Base-by-base conservation (phyloP, 2,113 vertebrate species). In the Corapipo altera region DNA sequence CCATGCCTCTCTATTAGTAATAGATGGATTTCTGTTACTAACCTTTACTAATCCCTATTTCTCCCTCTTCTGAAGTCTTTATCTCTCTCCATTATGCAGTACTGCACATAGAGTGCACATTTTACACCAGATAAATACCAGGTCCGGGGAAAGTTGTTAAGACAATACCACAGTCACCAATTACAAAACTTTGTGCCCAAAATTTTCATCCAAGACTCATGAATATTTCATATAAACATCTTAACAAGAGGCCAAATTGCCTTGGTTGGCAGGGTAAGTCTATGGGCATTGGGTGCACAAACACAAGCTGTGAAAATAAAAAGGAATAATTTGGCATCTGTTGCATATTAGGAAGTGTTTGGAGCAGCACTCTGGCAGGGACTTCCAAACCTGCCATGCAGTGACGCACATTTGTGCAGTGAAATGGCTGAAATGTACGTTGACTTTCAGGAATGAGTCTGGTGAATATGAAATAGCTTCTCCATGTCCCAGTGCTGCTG, bases 271-370 rank as follows among this genome's bases (percentile, higher is more conserved):
- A 95, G 54, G 54, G 81, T 74, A 95, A 30, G 74, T 71, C 83
- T 75, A 71, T 30, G 91, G 95, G 95, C 92, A 89, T 1, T 75
- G 93, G 85, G 58, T 93, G 72, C 88, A 94, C 64, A 95, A 96
- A 95, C 89, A 95, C 95, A 97, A 95, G 90, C 95, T 96, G 95
- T 86, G 91, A 90, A 96, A 97, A 96, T 93, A 95, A 96, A 88
- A 95, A 95, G 93, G 62, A 93, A 84, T 89, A 83, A 96, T 95
- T 94, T 93, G 94, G 96, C 93, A 88, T 92, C 88, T 93, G 93
- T 39, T 96, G 89, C 83, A 41, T 77, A 94, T 85, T 85, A 96
- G 62, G 76, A 78, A 94, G 79, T 27, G 79, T 91, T 94, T 72
- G 80, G 87, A 96, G 95, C 83, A 87, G 51, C 74, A 44, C 66